Base-by-base conservation (phyloP, 2,113 vertebrate species). In the Neodon shergylaensis region DNA sequence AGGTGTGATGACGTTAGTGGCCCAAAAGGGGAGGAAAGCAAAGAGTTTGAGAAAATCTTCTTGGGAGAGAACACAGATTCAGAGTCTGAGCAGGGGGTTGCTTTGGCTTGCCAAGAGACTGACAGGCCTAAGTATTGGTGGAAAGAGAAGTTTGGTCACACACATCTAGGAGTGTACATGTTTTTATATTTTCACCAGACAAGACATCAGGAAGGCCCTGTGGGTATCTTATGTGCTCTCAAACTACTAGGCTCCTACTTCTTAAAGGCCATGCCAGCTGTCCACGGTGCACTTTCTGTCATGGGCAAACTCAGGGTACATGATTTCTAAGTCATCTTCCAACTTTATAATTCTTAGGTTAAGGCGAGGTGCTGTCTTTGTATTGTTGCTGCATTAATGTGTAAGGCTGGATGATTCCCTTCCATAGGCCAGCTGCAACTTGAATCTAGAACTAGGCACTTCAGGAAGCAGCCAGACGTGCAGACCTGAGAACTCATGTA, bases 401-500 rank as follows among this genome's bases (percentile, higher is more conserved):
- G 63, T 94, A 78, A 44, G 0, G 13, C 49, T 66, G 28, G 78
- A 22, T 7, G 2, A 88, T 94, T 54, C 33, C 65, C 12, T 0
- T 94, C 76, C 52, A 92, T 82, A 85, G 42, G 78, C 74, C 2
- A 0, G n/a, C 68, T 88, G n/a, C 31, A 74, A 84, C n/a, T 44
- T 92, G 90, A 93, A 91, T 82, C 76, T 94, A 92, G 79, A 96
- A 28, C 65, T 58, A 79, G 47, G 44, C 68, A 91, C 86, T 94
- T 88, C 89, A 94, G 90, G 63, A 68, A 36, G 0, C 70, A 68
- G 42, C 54, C 58, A 90, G 94, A 96, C 96, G 94, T 77, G 66
- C 92, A 88, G 12, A 94, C 58, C 86, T 96, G 92, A 96, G 77
- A 96, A 86, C 70, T 96, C 93, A 95, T 97, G 97, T 95, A 95